A percentile compares a stretch with the other conserved stretches of the same genome.
Conservation (phyloP, 2,888 invertebrate genomes). For the Andrena fulva region DNA sequence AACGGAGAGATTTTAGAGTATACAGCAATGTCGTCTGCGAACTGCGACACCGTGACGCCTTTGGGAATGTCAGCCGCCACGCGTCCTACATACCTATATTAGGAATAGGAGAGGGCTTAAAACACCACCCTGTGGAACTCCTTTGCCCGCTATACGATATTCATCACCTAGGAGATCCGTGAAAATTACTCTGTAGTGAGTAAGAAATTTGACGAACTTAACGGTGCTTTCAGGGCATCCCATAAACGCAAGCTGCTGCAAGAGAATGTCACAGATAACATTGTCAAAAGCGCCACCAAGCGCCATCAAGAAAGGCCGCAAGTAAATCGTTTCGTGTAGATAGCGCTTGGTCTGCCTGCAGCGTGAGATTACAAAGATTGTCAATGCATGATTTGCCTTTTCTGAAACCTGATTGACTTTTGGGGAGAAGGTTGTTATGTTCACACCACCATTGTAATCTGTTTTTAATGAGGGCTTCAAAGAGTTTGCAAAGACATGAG, state of each 20-base stretch:
- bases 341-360: neutral
- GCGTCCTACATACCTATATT: too few species aligned
- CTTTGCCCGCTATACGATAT: too few species aligned
- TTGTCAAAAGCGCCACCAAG: neutral
- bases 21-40: too few species aligned
- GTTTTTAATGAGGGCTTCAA: neutral
- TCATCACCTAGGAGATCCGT: neutral
- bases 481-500: neutral
- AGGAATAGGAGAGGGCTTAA: too few species aligned
- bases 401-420: neutral
- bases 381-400: slow-evolving; percentile 2
- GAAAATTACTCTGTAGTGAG: neutral
- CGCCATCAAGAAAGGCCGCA: slow-evolving; percentile 7
- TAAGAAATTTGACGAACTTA: neutral
- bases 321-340: neutral
- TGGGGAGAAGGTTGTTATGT: neutral
- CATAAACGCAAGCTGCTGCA: neutral
- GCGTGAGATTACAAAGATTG: neutral
- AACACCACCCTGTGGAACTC: too few species aligned
- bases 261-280: neutral
- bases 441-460: slow-evolving; percentile 3
- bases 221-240: neutral
- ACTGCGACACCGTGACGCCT: too few species aligned
- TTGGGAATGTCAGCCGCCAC: too few species aligned
- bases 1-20: too few species aligned